Evolutionary conservation across 2,113 vertebrate genomes (phyloP), one percentile per base, ranked within the genome.

Genomic region (Lates calcarifer): DNA sequence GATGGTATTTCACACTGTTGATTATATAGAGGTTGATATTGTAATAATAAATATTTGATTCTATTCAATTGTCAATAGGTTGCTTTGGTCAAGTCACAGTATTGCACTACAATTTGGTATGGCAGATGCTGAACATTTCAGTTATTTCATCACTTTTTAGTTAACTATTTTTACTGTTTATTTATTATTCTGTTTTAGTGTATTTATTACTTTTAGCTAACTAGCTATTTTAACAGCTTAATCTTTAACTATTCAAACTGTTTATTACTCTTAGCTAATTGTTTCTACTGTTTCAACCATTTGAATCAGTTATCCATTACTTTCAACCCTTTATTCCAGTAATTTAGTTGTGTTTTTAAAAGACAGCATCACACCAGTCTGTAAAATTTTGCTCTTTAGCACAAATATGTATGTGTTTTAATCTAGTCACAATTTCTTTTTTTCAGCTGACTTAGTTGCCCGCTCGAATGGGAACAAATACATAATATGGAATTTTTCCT

Each of bases 401-500:
- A 37, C 17, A 62, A 26, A 29, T 29, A 15, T 64, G 29, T 11
- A 29, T 28, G 1, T 22, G 6, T 58, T 39, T 65, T 1, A 20
- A 13, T 70, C 2, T 39, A 22, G 14, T 26, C 17, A 2, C 20
- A n/a, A n/a, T n/a, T 43, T 62, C 22, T 20, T 4, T 71, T 64
- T 29, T 65, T 58, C n/a, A 5, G 10, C 51, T 29, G 39, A 57
- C 22, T 5, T 37, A 37, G 35, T 37, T n/a, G n/a, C n/a, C n/a
- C n/a, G n/a, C n/a, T n/a, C n/a, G n/a, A n/a, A n/a, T n/a, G n/a
- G n/a, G 12, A 1, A 43, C 22, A 55, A 55, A 55, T 55, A 26
- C 51, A 22, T 49, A 35, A 55, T 43, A 3, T 49, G 41, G 45
- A 41, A 41, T 64, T 65, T 69, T 70, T 58, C 35, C 20, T 58